A percentile compares a stretch with the other conserved stretches of the same genome.
Conservation (phyloP, 30 jellyfish, hydroid and myxozoan species). For the Hydractinia symbiolongicarpus region DNA sequence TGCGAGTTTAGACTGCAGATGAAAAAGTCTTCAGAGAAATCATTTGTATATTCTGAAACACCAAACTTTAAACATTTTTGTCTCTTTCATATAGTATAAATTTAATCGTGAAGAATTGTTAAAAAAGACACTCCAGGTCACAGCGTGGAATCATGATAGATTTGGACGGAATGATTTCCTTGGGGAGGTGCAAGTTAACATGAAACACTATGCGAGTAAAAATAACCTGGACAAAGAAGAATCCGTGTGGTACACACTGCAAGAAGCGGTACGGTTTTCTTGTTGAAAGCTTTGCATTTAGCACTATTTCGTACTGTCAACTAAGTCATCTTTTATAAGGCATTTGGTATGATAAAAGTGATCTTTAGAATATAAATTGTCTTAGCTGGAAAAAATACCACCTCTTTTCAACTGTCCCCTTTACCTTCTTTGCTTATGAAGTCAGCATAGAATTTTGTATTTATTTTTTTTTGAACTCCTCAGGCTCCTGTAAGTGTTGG, state of each 20-base stretch:
- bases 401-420: too few relatives aligned
- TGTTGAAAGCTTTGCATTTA: too few relatives aligned
- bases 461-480: background rate
- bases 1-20: too few relatives aligned
- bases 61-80: too few relatives aligned
- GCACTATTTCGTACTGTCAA: background rate
- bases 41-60: too few relatives aligned
- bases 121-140: conserved; percentile 71
- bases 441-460: too few relatives aligned
- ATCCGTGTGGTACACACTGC: conserved; percentile 94
- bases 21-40: too few relatives aligned
- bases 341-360: too few relatives aligned
- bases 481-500: conserved; percentile 96
- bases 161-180: conserved; percentile 92
- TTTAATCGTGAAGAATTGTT: conserved; percentile 72
- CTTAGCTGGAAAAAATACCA: too few relatives aligned
- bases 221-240: conserved; percentile 57
- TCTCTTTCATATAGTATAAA: conserved; percentile 58
- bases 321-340: too few relatives aligned
- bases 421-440: too few relatives aligned
- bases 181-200: conserved; percentile 94
- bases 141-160: conserved; percentile 93
- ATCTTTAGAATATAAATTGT: too few relatives aligned
- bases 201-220: conserved; percentile 59
- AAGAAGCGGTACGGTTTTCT: conserved; percentile 62